These are phyloP conservation scores for Nasua narica DNA, from an alignment of 2,797 vertebrate genomes.

Conservation along the genomic window DNA sequence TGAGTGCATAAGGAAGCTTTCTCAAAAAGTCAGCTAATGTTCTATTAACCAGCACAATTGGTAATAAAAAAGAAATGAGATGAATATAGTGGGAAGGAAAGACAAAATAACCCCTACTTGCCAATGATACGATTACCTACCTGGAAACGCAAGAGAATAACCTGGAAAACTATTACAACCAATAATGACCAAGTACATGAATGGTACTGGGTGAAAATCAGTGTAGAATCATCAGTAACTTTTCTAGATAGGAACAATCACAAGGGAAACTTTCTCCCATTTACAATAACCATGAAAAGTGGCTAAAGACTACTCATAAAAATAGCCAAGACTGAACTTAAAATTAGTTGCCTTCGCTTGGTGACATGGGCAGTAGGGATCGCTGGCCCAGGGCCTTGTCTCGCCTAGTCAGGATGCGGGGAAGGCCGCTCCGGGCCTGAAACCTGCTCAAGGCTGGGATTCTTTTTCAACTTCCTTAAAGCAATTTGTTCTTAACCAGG, in stretches of 20 bases:
- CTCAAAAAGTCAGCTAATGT: background rate
- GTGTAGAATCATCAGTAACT: background rate
- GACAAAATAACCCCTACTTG: background rate
- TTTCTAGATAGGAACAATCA: background rate
- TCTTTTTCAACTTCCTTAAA: background rate
- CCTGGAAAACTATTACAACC: background rate
- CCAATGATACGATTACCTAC: rapidly evolving
- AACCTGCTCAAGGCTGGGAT: background rate
- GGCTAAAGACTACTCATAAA: background rate
- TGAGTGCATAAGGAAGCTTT: background rate
- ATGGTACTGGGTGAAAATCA: background rate
- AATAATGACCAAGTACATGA: background rate
- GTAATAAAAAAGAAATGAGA: background rate
- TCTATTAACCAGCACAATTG: background rate
- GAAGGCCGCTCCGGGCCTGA: too few species aligned
- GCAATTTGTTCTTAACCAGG: background rate
- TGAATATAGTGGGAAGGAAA: background rate
- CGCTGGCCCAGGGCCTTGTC: rapidly evolving
- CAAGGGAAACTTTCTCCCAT: background rate
- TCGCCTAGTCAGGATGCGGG: rapidly evolving
- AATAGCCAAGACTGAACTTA: background rate
- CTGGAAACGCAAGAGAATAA: background rate
- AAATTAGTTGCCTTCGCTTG: too few species aligned
- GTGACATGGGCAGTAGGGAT: rapidly evolving
- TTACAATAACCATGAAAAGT: background rate